A percentile compares a stretch with the other conserved stretches of the same genome.
Evolutionary conservation across 2,113 vertebrate genomes (phyloP).

Genomic region (Rhinichthys klamathensis): DNA sequence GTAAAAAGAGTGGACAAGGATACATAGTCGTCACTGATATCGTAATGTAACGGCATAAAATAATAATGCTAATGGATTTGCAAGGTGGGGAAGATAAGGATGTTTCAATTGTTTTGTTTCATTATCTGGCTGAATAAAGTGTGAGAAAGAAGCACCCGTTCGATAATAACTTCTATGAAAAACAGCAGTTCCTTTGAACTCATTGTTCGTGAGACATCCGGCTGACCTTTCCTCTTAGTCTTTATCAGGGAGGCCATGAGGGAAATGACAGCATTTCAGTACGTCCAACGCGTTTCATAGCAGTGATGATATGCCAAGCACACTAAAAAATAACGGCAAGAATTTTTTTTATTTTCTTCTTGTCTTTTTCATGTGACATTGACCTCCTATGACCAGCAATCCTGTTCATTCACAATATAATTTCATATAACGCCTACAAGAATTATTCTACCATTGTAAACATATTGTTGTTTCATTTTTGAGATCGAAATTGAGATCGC

Average conservation of each 20-base stretch:
- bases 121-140: constrained; percentile 6
- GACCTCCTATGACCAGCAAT: neutral
- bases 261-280: constrained; percentile 20
- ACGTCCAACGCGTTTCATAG: neutral
- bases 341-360: neutral
- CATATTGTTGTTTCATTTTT: constrained; percentile 5
- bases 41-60: neutral
- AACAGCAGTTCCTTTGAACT: constrained; percentile 23
- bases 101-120: constrained; percentile 33
- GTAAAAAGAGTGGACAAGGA: no score
- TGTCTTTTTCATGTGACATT: neutral
- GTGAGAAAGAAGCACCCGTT: neutral
- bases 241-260: constrained; percentile 21
- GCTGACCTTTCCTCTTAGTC: constrained; percentile 23
- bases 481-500: neutral
- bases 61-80: constrained; percentile 12
- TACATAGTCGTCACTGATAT: neutral
- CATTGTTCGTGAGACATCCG: constrained; percentile 20
- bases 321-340: neutral
- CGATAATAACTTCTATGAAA: constrained; percentile 3
- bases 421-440: neutral
- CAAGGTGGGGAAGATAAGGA: constrained; percentile 8
- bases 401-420: neutral
- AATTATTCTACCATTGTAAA: neutral
- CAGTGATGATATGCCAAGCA: neutral